These are phyloP conservation scores for Pluvialis apricaria DNA, from an alignment of 2,113 vertebrate species.

Conservation along the genomic window DNA sequence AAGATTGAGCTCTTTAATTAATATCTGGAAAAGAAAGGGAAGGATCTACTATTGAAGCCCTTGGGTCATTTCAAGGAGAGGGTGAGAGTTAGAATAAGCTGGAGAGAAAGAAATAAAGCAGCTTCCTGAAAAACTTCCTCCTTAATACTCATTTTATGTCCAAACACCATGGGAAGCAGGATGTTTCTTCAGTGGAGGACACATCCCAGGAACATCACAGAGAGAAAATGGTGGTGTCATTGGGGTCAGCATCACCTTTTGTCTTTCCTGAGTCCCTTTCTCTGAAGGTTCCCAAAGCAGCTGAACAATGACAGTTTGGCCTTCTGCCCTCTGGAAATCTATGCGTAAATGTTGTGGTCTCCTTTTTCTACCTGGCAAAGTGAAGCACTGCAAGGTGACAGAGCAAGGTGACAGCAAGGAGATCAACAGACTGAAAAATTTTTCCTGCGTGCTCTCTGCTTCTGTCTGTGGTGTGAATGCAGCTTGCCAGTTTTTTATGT, in stretches of 20 bases:
- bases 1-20: conserved; percentile 49
- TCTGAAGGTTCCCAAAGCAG: background rate
- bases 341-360: background rate
- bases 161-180: background rate
- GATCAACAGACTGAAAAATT: background rate
- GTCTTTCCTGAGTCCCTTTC: background rate
- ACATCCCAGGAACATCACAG: background rate
- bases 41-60: background rate
- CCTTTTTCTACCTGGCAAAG: background rate
- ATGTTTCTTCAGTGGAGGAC: background rate
- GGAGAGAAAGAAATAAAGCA: background rate
- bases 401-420: background rate
- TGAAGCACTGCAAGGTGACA: background rate
- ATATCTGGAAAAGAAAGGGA: conserved; percentile 27
- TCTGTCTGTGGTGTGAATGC: background rate
- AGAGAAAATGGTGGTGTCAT: background rate
- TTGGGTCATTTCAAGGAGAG: conserved; percentile 20
- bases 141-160: background rate
- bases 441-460: background rate
- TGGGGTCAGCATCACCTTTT: background rate
- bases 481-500: background rate
- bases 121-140: background rate
- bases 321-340: background rate
- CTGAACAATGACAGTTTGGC: background rate
- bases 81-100: background rate